Percentiles rank a stretch among this genome's conserved stretches.
Evolutionary conservation across 1,140 invertebrate genomes (phyloP).

Genomic region (Platorchestia sp.): DNA sequence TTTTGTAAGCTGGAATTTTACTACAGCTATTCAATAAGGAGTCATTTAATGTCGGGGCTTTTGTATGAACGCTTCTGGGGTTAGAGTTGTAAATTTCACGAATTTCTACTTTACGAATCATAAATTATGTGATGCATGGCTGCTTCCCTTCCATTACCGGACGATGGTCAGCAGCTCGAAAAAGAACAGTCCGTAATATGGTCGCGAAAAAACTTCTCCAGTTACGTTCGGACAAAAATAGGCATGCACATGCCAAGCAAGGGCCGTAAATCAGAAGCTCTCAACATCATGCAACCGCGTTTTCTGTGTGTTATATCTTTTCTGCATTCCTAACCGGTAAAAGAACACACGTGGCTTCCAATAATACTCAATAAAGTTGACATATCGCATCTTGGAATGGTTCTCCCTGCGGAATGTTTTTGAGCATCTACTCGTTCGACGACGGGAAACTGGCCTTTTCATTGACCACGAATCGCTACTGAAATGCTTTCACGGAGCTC

Average conservation of each 20-base stretch:
- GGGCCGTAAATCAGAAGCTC: no score
- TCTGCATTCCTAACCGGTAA: background rate
- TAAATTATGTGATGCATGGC: background rate
- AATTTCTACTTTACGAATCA: background rate
- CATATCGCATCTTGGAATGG: background rate
- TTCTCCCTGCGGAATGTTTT: background rate
- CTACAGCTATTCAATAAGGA: background rate
- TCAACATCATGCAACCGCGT: no score
- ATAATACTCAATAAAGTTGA: background rate
- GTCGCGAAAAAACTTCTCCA: no score
- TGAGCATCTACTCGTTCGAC: background rate
- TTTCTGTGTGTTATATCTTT: background rate
- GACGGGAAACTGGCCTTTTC: background rate
- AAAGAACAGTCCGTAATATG: background rate
- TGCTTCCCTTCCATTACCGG: background rate
- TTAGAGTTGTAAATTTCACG: background rate
- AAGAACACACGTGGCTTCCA: background rate
- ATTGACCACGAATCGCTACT: background rate
- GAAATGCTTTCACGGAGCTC: background rate
- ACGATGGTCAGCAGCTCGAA: background rate
- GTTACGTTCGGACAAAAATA: no score
- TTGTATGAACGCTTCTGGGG: no score
- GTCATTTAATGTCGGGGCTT: background rate
- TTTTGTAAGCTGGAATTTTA: background rate
- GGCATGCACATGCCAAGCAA: no score